Percentiles rank a stretch among this genome's conserved stretches.
Conservation (phyloP, 2,797 vertebrate genomes). For the Limosa lapponica region DNA sequence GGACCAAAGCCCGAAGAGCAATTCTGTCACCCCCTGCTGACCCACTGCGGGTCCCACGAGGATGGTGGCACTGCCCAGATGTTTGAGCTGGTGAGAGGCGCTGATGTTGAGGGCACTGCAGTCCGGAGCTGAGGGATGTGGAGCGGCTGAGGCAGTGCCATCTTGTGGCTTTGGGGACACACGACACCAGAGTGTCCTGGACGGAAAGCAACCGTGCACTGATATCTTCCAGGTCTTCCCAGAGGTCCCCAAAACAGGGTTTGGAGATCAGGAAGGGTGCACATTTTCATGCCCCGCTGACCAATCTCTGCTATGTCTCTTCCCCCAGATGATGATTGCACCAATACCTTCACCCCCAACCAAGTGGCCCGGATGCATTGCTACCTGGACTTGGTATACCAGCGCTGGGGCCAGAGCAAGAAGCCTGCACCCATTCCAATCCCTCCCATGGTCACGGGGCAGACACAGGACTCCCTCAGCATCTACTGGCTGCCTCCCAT, state of each 20-base stretch:
- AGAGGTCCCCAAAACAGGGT: rapidly evolving
- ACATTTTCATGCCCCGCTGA: rapidly evolving
- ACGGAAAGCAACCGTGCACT: rapidly evolving
- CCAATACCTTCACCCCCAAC: conserved; percentile 94
- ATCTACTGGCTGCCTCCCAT: conserved; percentile 92
- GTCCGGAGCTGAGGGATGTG: not conserved
- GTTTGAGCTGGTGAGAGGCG: not conserved
- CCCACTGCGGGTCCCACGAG: rapidly evolving
- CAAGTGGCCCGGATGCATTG: conserved; percentile 98
- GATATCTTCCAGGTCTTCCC: not conserved
- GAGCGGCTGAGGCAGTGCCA: conserved; percentile 73
- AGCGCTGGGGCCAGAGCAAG: conserved; percentile 86
- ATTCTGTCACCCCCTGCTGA: rapidly evolving
- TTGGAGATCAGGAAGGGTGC: not conserved
- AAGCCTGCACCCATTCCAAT: conserved; percentile 87
- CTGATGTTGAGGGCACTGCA: not conserved
- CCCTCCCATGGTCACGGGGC: conserved; percentile 86
- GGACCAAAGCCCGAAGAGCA: not conserved
- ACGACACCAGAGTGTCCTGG: not conserved
- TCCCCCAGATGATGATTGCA: conserved; percentile 91
- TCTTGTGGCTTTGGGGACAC: conserved; percentile 67
- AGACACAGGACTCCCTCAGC: conserved; percentile 84
- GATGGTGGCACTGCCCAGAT: not conserved
- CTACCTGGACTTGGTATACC: conserved; percentile 94
- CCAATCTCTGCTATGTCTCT: not conserved